A percentile compares a stretch with the other conserved stretches of the same genome.
phyloP scores from a whole-genome alignment of 2,113 vertebrate genomes.

The Chionis minor region DNA sequence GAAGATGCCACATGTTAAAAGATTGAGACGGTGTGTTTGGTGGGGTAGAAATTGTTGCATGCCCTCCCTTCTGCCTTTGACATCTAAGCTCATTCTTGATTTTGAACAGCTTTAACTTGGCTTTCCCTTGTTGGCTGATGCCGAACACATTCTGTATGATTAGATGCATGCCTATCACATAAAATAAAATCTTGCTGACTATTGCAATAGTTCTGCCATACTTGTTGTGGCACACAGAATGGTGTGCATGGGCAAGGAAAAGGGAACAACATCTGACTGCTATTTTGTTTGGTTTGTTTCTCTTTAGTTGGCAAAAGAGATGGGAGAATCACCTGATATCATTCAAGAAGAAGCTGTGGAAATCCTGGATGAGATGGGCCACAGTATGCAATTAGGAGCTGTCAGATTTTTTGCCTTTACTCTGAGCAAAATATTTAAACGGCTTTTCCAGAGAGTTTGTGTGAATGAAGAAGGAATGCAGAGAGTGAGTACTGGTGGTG shows the following conservation, averaged over 20 bases:
- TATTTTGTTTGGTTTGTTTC: not conserved
- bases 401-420: slow-evolving; percentile 90
- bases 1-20: not conserved
- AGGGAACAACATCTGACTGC: not conserved
- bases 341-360: slow-evolving; percentile 83
- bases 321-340: slow-evolving; percentile 73
- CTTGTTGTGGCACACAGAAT: not conserved
- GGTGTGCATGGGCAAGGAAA: not conserved
- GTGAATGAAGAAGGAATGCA: slow-evolving; percentile 97
- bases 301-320: slow-evolving; percentile 84
- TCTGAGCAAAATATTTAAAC: slow-evolving; percentile 92
- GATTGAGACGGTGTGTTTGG: not conserved
- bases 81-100: not conserved
- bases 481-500: slow-evolving; percentile 80
- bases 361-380: slow-evolving; percentile 97
- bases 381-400: slow-evolving; percentile 85
- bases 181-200: not conserved
- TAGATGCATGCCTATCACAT: not conserved
- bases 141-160: not conserved
- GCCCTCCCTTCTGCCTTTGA: accelerated
- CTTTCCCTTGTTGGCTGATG: not conserved
- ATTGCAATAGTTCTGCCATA: not conserved
- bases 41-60: not conserved
- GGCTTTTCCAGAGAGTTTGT: slow-evolving; percentile 87
- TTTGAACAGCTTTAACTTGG: not conserved